These are phyloP conservation scores for Hirundo rustica DNA, from an alignment of 2,797 vertebrate species.

Conservation along the genomic window DNA sequence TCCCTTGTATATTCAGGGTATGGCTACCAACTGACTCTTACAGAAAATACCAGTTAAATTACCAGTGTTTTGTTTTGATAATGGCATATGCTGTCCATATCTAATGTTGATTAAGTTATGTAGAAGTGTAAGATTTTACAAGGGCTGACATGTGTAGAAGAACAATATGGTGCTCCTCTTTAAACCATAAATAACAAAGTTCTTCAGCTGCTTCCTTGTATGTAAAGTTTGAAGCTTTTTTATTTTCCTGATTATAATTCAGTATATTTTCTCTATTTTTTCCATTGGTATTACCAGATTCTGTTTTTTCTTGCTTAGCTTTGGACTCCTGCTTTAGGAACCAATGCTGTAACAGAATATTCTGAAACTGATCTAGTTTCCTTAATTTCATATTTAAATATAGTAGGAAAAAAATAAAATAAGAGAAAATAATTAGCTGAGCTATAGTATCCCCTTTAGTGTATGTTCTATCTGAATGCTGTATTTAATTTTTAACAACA, in stretches of 20 bases:
- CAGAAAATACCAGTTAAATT: not conserved
- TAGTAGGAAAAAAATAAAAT: not conserved
- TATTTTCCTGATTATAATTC: not conserved
- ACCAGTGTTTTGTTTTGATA: not conserved
- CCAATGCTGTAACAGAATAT: not conserved
- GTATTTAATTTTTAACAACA: not conserved
- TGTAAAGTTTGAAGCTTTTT: not conserved
- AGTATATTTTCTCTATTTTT: not conserved
- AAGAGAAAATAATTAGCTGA: not conserved
- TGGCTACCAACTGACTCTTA: not conserved
- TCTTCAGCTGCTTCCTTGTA: not conserved
- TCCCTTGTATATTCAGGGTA: conserved; percentile 97
- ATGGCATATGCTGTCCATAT: not conserved
- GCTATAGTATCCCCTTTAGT: not conserved
- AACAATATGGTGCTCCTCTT: not conserved
- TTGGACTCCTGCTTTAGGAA: not conserved
- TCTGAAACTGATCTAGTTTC: not conserved
- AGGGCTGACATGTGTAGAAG: not conserved
- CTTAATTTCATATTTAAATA: not conserved
- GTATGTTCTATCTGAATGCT: not conserved
- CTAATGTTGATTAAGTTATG: not conserved
- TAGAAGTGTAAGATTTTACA: not conserved
- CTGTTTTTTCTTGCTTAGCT: not conserved
- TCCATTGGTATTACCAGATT: not conserved
- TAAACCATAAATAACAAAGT: not conserved